Percentiles rank a stretch among this genome's conserved stretches.
Evolutionary conservation across 2,797 vertebrate genomes (phyloP).

Genomic region (Enteromius trimaculatus): DNA sequence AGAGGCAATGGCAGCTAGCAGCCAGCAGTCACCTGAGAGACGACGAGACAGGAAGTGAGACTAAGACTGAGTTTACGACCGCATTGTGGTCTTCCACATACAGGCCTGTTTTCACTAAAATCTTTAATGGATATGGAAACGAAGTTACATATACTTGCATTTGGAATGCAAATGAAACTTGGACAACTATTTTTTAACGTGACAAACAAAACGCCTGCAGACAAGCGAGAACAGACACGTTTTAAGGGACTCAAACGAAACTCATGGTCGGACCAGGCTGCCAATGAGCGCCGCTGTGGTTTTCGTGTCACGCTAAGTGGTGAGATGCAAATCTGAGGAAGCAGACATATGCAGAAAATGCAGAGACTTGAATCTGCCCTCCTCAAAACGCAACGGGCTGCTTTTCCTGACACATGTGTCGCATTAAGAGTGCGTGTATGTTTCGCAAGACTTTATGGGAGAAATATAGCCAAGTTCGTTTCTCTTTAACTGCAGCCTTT

Average conservation of each 20-base stretch:
- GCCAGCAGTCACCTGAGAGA: slow-evolving; percentile 82
- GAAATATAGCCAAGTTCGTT: slow-evolving; percentile 8
- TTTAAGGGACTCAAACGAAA: background rate
- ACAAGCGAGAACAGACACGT: background rate
- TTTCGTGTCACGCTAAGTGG: slow-evolving; percentile 24
- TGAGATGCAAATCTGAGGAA: background rate
- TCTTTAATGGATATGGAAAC: background rate
- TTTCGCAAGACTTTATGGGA: background rate
- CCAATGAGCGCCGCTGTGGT: slow-evolving; percentile 16
- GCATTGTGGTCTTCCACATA: background rate
- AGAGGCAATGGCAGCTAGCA: slow-evolving; percentile 83
- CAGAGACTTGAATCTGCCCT: background rate
- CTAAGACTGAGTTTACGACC: background rate
- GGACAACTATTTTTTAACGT: background rate
- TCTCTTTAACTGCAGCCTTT: background rate
- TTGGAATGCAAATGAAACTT: background rate
- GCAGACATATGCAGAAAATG: background rate
- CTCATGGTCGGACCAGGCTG: background rate
- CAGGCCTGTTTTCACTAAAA: background rate
- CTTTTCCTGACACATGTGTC: background rate
- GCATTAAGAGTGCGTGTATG: background rate
- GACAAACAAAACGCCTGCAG: background rate
- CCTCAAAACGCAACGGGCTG: background rate
- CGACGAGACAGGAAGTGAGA: slow-evolving; percentile 35
- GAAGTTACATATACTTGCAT: background rate